Percentiles rank a stretch among this genome's conserved stretches.
These are phyloP conservation scores for Temnothorax curvispinosus DNA, from an alignment of 1,140 invertebrate species.

Conservation along the genomic window DNA sequence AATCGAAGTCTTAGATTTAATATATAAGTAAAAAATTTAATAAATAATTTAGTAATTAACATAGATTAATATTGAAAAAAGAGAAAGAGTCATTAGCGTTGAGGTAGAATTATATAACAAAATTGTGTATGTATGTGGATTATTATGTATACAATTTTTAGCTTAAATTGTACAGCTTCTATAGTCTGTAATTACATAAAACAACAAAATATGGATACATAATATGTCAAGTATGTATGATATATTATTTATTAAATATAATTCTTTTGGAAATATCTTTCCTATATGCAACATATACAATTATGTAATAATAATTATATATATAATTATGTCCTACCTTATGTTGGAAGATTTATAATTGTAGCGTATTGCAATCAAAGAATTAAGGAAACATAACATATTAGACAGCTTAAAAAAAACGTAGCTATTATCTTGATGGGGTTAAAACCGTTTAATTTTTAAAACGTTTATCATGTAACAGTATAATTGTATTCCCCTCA, in stretches of 20 bases:
- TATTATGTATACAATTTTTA: not conserved
- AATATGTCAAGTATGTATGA: not conserved
- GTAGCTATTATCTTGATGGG: too few relatives aligned
- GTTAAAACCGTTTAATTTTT: too few relatives aligned
- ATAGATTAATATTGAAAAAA: not conserved
- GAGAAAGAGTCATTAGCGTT: not conserved
- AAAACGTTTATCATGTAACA: too few relatives aligned
- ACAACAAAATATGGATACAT: not conserved
- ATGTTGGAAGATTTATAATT: too few relatives aligned
- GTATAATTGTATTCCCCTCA: too few relatives aligned
- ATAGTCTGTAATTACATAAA: not conserved
- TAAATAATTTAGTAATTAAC: not conserved
- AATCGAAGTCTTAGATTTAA: not conserved
- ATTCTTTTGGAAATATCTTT: not conserved
- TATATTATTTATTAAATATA: not conserved
- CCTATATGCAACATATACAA: too few relatives aligned
- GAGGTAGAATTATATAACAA: not conserved
- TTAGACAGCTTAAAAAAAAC: too few relatives aligned
- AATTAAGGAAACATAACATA: too few relatives aligned
- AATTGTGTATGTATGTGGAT: not conserved
- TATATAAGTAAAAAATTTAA: too few relatives aligned
- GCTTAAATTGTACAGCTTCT: not conserved
- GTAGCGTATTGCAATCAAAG: too few relatives aligned
- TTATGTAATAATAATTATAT: too few relatives aligned
- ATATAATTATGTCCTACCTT: too few relatives aligned